These are phyloP conservation scores for Athetis lepigone DNA, from an alignment of 2,888 invertebrate genomes.

Conservation along the genomic window DNA sequence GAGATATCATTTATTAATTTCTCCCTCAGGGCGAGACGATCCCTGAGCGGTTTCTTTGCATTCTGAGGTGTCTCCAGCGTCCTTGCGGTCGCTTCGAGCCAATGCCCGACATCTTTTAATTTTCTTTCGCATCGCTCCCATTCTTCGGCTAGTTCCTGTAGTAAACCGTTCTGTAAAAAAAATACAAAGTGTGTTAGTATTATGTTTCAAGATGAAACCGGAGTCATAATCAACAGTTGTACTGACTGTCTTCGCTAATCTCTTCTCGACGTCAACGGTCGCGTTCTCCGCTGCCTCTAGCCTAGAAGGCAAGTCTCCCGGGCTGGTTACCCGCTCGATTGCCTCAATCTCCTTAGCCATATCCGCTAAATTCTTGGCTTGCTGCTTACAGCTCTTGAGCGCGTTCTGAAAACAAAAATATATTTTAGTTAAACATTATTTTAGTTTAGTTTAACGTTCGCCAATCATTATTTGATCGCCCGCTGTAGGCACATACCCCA, in stretches of 20 bases:
- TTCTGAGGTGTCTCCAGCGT: constrained; percentile 95
- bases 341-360: constrained; percentile 97
- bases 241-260: constrained; percentile 95
- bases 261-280: constrained; percentile 95
- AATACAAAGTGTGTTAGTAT: constrained; percentile 39
- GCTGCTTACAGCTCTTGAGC: constrained; percentile 96
- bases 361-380: constrained; percentile 96
- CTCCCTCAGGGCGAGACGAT: constrained; percentile 96
- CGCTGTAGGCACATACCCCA: constrained; percentile 90
- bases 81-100: constrained; percentile 96
- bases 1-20: constrained; percentile 96
- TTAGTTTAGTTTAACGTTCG: no score
- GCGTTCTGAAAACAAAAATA: constrained; percentile 91
- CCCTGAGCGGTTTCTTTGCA: constrained; percentile 96
- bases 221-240: constrained; percentile 8
- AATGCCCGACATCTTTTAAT: constrained; percentile 96
- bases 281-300: constrained; percentile 96
- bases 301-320: constrained; percentile 96
- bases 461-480: neutral
- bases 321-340: constrained; percentile 95
- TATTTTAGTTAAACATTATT: constrained; percentile 30
- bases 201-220: neutral
- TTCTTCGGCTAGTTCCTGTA: constrained; percentile 98
- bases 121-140: constrained; percentile 99
- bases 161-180: constrained; percentile 93